These are phyloP conservation scores for Empidonax traillii DNA, from an alignment of 2,113 vertebrate species.

Conservation along the genomic window DNA sequence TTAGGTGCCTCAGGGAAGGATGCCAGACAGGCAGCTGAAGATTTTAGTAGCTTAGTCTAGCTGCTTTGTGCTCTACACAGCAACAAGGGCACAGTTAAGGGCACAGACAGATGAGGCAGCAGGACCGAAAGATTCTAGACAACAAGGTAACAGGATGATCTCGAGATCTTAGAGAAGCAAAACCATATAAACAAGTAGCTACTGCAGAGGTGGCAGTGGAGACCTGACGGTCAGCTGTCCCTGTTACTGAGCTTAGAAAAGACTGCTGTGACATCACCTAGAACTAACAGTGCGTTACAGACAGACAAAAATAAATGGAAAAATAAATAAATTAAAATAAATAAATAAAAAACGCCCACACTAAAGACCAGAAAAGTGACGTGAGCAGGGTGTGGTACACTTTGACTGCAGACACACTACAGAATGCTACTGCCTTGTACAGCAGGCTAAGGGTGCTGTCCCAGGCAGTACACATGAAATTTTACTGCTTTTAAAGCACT, in stretches of 20 bases:
- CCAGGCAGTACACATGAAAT: neutral
- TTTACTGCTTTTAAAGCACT: neutral
- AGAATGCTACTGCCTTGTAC: neutral
- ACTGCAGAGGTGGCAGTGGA: rapidly evolving
- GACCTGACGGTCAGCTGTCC: neutral
- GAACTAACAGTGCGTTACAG: neutral
- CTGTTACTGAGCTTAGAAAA: neutral
- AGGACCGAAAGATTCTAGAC: neutral
- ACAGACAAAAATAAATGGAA: neutral
- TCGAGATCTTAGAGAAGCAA: neutral
- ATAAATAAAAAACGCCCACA: neutral
- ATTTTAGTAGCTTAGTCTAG: neutral
- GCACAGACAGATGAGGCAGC: neutral
- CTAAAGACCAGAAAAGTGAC: neutral
- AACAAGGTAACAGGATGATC: neutral
- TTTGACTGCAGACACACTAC: neutral
- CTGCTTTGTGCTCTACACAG: neutral
- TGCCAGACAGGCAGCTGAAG: neutral
- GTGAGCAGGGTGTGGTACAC: neutral
- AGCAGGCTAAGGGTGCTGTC: neutral
- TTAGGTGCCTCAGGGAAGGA: rapidly evolving
- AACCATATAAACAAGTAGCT: neutral
- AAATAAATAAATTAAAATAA: too few relatives aligned
- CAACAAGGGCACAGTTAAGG: neutral
- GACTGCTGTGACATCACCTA: neutral